phyloP scores from a whole-genome alignment of 2,797 vertebrate species.

The Cygnus olor region DNA sequence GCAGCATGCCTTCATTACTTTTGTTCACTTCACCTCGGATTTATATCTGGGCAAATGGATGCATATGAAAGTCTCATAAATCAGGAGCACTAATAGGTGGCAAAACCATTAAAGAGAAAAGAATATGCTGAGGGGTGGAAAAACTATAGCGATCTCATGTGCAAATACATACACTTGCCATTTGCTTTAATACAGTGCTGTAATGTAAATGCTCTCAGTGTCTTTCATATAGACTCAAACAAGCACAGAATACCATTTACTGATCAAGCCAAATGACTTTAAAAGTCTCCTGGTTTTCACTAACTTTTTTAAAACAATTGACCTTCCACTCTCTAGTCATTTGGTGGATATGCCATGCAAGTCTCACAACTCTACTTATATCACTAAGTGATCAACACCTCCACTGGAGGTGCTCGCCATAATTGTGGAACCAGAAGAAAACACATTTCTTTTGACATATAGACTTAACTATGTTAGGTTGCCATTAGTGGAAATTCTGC shows the following conservation, averaged over 20 bases:
- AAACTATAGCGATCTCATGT: not conserved
- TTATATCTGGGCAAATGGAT: not conserved
- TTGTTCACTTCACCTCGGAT: not conserved
- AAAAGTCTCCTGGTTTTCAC: not conserved
- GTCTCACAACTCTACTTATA: not conserved
- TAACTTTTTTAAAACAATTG: not conserved
- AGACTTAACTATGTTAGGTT: not conserved
- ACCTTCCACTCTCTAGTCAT: not conserved
- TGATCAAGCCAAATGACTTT: slow-evolving; percentile 25
- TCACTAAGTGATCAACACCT: not conserved
- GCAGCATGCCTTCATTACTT: not conserved
- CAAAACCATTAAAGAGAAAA: not conserved
- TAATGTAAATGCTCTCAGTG: not conserved
- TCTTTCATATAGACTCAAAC: not conserved
- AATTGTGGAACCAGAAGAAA: not conserved
- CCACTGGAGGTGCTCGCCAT: rapidly evolving
- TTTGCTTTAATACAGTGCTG: not conserved
- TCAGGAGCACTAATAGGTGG: not conserved
- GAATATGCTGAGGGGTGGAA: not conserved
- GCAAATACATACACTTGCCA: not conserved
- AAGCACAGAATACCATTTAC: slow-evolving; percentile 14
- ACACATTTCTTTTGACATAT: not conserved
- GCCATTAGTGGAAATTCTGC: not conserved
- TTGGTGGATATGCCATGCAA: not conserved
- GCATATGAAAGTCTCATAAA: not conserved